A percentile compares a stretch with the other conserved stretches of the same genome.
Evolutionary conservation across 2,113 vertebrate species (phyloP).

Genomic region (Hippolais icterina): DNA sequence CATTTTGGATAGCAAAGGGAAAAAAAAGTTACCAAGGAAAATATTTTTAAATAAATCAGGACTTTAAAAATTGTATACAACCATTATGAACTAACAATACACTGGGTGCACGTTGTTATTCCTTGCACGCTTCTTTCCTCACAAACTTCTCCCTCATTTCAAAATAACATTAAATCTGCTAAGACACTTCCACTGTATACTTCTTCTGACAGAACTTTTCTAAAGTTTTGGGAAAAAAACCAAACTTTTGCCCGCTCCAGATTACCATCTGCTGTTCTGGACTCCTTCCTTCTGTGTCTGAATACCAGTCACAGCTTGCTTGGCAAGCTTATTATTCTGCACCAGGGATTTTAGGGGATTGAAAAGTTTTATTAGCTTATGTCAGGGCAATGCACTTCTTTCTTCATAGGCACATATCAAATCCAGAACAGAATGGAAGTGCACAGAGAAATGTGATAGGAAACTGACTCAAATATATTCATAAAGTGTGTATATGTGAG

Average conservation of each 20-base stretch:
- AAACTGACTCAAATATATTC: not conserved
- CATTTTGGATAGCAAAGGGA: not conserved
- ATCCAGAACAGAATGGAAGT: not conserved
- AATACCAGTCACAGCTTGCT: slow-evolving; percentile 10
- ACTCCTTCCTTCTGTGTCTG: not conserved
- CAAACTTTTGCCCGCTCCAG: not conserved
- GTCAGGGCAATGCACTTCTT: not conserved
- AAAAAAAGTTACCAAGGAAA: not conserved
- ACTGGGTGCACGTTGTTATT: not conserved
- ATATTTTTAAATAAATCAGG: not conserved
- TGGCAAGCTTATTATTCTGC: not conserved
- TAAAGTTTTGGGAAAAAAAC: not conserved
- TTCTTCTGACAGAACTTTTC: not conserved
- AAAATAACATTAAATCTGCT: not conserved
- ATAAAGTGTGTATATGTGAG: not conserved
- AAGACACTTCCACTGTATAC: not conserved
- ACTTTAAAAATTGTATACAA: not conserved
- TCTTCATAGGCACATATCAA: not conserved
- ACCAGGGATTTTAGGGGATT: not conserved
- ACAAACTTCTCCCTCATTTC: not conserved
- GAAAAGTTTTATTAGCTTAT: not conserved
- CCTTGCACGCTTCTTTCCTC: not conserved
- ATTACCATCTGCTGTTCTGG: slow-evolving; percentile 28
- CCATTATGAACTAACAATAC: not conserved
- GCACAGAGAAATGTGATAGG: not conserved